These are phyloP conservation scores for Norana najaformis DNA, from an alignment of 2,888 invertebrate species.

Conservation along the genomic window DNA sequence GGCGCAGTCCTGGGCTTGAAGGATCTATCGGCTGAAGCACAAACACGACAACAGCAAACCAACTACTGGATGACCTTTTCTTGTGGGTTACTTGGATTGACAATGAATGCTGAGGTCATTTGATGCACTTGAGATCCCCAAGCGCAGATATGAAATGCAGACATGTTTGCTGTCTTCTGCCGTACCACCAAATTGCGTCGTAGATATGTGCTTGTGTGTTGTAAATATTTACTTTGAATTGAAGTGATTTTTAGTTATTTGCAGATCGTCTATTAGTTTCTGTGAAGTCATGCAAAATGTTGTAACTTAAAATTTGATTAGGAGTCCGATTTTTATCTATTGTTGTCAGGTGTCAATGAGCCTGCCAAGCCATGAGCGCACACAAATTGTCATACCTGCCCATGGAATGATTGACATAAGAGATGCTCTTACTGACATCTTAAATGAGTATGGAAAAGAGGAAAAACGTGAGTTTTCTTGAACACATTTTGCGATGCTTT, in stretches of 20 bases:
- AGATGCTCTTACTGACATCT: not conserved
- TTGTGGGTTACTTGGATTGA: too few species aligned
- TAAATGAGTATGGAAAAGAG: constrained; percentile 13
- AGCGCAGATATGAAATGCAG: not conserved
- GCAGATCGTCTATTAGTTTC: not conserved
- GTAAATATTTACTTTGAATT: not conserved
- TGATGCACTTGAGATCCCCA: not conserved
- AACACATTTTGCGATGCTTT: not conserved
- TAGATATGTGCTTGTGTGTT: not conserved
- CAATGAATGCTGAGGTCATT: too few species aligned
- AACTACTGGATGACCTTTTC: too few species aligned
- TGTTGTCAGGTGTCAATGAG: not conserved
- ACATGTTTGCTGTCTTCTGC: too few species aligned
- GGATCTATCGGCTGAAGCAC: too few species aligned
- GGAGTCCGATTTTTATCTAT: not conserved
- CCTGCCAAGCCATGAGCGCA: not conserved
- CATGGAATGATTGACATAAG: constrained; percentile 18
- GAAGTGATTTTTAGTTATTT: not conserved
- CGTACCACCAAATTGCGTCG: not conserved
- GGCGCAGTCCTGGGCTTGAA: too few species aligned
- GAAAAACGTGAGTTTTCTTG: constrained; percentile 7
- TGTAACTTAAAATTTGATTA: not conserved
- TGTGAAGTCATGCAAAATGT: not conserved
- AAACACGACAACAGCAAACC: too few species aligned
- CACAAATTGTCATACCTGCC: constrained; percentile 15